These are phyloP conservation scores for Drosophila aldrichi DNA, from an alignment of 2,888 invertebrate genomes.

Conservation along the genomic window DNA sequence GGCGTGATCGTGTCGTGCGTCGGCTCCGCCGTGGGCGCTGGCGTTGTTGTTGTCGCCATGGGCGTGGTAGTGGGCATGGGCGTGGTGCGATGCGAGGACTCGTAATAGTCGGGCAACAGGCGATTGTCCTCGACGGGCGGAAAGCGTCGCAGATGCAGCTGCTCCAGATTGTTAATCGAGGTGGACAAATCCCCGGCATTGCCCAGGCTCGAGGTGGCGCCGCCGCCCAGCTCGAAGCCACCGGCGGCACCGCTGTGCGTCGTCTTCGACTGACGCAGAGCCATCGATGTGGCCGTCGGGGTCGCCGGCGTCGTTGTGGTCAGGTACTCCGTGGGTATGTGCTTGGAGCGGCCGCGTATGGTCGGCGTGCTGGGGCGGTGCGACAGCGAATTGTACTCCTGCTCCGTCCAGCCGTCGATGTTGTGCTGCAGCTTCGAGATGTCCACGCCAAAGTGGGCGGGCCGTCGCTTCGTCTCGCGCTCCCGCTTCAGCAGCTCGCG, in stretches of 20 bases:
- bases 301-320: constrained; percentile 87
- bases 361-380: constrained; percentile 87
- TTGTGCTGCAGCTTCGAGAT: constrained; percentile 91
- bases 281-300: constrained; percentile 87
- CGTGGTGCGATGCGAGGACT: constrained; percentile 48
- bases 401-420: constrained; percentile 94
- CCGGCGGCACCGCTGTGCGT: constrained; percentile 60
- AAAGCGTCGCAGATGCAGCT: constrained; percentile 74
- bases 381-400: constrained; percentile 88
- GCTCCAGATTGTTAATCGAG: constrained; percentile 79
- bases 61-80: constrained; percentile 39
- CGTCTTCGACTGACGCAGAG: constrained; percentile 79
- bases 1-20: constrained; percentile 65
- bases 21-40: constrained; percentile 70
- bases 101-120: constrained; percentile 70
- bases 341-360: constrained; percentile 89
- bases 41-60: constrained; percentile 79
- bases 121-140: constrained; percentile 80
- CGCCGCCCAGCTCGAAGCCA: constrained; percentile 61
- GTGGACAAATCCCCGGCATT: constrained; percentile 64
- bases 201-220: constrained; percentile 37
- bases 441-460: constrained; percentile 86
- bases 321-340: constrained; percentile 92
- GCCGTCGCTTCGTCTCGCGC: constrained; percentile 76
- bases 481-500: constrained; percentile 86